Percentiles rank a stretch among this genome's conserved stretches.
phyloP scores from a whole-genome alignment of 1,140 invertebrate species.

The Magallana gigas region DNA sequence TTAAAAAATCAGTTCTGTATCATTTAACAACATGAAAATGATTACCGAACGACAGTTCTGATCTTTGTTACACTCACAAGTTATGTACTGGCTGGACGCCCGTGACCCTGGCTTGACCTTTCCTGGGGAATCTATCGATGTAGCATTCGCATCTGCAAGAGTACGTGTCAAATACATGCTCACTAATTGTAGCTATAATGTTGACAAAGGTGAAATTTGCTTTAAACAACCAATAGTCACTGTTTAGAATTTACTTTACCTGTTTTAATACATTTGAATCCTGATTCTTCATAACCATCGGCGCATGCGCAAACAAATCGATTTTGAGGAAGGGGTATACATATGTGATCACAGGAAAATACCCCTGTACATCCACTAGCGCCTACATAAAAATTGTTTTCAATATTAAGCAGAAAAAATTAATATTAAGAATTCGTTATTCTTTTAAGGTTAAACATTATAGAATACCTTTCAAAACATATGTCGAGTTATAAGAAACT shows the following conservation, averaged over 20 bases:
- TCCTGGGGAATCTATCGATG: neutral
- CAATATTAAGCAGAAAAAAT: too few species aligned
- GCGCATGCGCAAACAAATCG: constrained; percentile 89
- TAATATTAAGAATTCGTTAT: too few species aligned
- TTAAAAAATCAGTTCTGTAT: too few species aligned
- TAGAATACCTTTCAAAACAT: constrained; percentile 58
- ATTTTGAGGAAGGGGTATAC: constrained; percentile 87
- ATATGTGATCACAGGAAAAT: constrained; percentile 93
- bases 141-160: neutral
- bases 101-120: neutral
- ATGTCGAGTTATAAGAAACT: constrained; percentile 60
- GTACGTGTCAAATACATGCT: neutral
- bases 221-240: neutral
- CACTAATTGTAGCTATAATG: neutral
- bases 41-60: neutral
- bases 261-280: constrained; percentile 86
- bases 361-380: constrained; percentile 73
- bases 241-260: constrained; percentile 61
- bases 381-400: neutral
- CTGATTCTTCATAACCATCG: constrained; percentile 84
- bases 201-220: neutral
- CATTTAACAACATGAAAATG: too few species aligned
- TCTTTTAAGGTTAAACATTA: too few species aligned
- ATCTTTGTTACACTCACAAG: neutral
- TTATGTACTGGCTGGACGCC: neutral